Evolutionary conservation across 2,113 vertebrate genomes (phyloP).

Genomic region (Opisthocomus hoazin): DNA sequence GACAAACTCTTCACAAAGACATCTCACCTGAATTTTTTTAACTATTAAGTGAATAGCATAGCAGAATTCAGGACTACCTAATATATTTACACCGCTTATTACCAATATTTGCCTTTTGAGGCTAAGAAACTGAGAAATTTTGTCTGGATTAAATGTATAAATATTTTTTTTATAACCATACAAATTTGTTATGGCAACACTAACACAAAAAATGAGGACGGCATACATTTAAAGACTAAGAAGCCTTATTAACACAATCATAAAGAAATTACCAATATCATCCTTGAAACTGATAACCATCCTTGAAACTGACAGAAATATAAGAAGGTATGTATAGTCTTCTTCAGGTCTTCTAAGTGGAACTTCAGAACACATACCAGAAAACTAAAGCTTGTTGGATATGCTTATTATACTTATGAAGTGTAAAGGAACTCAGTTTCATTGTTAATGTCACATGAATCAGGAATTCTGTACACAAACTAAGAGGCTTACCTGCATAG

Average conservation of each 20-base stretch:
- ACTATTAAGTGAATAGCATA: background rate
- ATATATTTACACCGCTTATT: background rate
- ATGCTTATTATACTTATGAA: background rate
- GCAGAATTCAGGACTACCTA: background rate
- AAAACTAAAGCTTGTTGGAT: background rate
- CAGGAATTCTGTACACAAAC: background rate
- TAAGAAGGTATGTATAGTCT: background rate
- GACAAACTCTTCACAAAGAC: background rate
- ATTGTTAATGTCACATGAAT: background rate
- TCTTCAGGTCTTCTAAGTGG: background rate
- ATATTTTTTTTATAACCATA: background rate
- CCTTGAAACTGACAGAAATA: background rate
- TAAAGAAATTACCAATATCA: background rate
- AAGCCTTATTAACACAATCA: background rate
- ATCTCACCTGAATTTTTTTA: background rate
- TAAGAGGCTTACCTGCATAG: conserved; percentile 83
- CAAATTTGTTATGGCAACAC: background rate
- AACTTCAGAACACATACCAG: background rate
- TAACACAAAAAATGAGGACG: background rate
- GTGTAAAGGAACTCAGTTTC: background rate
- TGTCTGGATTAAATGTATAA: background rate
- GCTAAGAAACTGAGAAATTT: background rate
- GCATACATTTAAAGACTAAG: background rate
- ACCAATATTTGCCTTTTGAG: background rate
- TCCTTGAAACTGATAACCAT: no score